These are phyloP conservation scores for Hypocryptadius cinnamomeus DNA, from an alignment of 2,113 vertebrate genomes.

Conservation along the genomic window DNA sequence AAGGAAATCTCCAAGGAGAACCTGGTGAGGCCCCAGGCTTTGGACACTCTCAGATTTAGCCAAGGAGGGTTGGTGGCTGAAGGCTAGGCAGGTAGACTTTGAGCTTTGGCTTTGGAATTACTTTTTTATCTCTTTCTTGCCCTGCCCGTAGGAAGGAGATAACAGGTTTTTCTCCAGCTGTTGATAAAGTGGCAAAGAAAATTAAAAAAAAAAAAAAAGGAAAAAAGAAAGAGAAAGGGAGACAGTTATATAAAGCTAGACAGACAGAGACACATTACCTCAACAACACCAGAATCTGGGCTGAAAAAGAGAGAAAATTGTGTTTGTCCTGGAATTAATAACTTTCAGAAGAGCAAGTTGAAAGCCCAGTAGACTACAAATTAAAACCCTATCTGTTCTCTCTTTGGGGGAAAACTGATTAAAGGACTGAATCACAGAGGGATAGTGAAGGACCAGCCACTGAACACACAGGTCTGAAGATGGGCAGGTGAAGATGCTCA, in stretches of 20 bases:
- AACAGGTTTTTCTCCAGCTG: neutral
- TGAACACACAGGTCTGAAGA: neutral
- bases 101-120: neutral
- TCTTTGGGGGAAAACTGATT: neutral
- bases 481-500: neutral
- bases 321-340: neutral
- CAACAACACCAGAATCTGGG: neutral
- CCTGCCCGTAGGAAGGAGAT: neutral
- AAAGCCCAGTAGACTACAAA: neutral
- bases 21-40: neutral
- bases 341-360: neutral
- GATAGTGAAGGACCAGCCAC: neutral
- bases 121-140: neutral
- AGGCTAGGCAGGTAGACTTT: neutral
- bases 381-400: neutral
- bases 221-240: neutral
- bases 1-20: neutral
- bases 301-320: neutral
- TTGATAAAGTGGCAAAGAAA: neutral
- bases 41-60: neutral
- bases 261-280: neutral
- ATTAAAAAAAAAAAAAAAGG: neutral
- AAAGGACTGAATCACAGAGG: neutral
- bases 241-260: neutral
- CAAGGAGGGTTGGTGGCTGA: neutral